Base-by-base conservation (phyloP, 2,888 invertebrate species). In the Heterodera filipjevi region DNA sequence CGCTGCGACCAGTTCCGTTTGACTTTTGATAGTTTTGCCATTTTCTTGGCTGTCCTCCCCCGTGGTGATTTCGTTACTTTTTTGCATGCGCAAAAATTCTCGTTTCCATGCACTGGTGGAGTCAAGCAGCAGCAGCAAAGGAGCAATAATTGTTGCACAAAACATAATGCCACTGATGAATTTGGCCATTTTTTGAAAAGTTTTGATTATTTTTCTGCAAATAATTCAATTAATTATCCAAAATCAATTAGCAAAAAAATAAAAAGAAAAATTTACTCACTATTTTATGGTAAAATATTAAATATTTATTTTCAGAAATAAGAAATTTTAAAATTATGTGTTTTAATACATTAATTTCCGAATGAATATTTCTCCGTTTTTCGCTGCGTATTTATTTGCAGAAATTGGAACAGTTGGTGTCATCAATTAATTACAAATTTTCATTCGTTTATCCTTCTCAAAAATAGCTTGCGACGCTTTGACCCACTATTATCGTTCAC, bases 371-470 rank as follows among this genome's bases (percentile, higher is more conserved):
- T n/a, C 19, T 19, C 6, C 22, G 22, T n/a, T 59, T 59, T 27
- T 59, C 59, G 27, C 3, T 59, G 59, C 59, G n/a, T 59, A 59
- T 59, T 59, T 59, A 59, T 59, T 59, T 59, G 59, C 59, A 59
- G 27, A 59, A 59, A 59, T 59, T 59, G 59, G 59, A 59, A 59
- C 59, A 27, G 27, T 10, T 59, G 16, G 14, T 59, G 59, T 59
- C 59, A 59, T 22, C 59, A 59, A 59, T 59, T 59, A 59, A 59
- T 59, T 59, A 53, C 49, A 49, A 49, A 49, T 16, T 49, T 49
- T 49, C 39, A 0, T 49, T 5, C 49, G 16, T 49, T 19, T 16
- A 49, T 16, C 49, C 16, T 49, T 49, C n/a, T n/a, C 49, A 49
- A 49, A 49, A 49, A 49, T 49, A 49, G 49, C 49, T 49, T 49